Conservation (phyloP, 1,140 invertebrate genomes). For the Drosophila trapezifrons region DNA sequence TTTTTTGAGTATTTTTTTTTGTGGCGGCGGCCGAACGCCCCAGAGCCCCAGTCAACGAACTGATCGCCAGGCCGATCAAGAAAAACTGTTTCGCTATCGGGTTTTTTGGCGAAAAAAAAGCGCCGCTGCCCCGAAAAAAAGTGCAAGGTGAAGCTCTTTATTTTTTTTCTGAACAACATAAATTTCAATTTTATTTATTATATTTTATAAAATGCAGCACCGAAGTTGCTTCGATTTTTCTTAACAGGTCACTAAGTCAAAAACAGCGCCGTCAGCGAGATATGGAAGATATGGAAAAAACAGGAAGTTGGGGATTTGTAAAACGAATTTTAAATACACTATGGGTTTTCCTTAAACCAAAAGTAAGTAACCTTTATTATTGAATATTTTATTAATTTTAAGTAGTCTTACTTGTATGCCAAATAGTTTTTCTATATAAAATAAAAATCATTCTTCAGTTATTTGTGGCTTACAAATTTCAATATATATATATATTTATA, state of each 20-base stretch:
- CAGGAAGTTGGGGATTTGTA: background rate
- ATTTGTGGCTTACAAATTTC: too few relatives aligned
- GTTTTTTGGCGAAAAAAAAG: constrained; percentile 33
- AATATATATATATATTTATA: too few relatives aligned
- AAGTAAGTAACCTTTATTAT: too few relatives aligned
- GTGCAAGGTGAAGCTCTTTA: constrained; percentile 70
- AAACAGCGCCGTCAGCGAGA: constrained; percentile 35
- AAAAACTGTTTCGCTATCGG: constrained; percentile 34
- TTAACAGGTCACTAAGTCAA: constrained; percentile 44
- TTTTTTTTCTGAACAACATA: constrained; percentile 40
- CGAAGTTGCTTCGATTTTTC: constrained; percentile 25
- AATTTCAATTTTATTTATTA: constrained; percentile 56
- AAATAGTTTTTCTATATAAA: too few relatives aligned
- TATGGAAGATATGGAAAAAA: constrained; percentile 18
- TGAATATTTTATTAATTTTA: too few relatives aligned
- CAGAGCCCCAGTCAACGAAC: constrained; percentile 66
- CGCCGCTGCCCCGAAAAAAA: constrained; percentile 45
- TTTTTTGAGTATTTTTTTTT: constrained; percentile 22
- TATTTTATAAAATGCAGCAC: constrained; percentile 46
- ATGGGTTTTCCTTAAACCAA: too few relatives aligned
- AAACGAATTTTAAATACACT: constrained; percentile 5
- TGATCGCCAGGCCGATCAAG: constrained; percentile 35
- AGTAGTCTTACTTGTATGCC: too few relatives aligned
- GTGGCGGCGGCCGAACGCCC: constrained; percentile 41
- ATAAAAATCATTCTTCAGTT: too few relatives aligned